Evolutionary conservation across 2,888 invertebrate species (phyloP).

Genomic region (Ptychoptera contaminata): DNA sequence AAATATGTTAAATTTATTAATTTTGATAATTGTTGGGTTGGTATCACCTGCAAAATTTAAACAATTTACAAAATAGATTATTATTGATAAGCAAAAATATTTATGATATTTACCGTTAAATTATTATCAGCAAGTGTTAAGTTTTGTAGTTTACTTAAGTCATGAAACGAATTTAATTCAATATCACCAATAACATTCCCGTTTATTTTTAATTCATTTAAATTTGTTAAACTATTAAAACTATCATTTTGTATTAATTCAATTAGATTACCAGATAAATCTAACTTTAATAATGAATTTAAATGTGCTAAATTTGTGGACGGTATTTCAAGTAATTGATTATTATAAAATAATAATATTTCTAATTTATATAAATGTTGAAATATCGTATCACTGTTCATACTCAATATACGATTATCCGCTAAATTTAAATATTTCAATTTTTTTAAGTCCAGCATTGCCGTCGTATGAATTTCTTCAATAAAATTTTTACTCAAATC

Average conservation of each 20-base stretch:
- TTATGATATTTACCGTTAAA: slow-evolving; percentile 39
- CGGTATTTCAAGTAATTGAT: slow-evolving; percentile 64
- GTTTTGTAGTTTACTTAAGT: slow-evolving; percentile 52
- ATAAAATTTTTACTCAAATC: slow-evolving; percentile 68
- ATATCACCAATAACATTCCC: slow-evolving; percentile 62
- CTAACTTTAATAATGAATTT: slow-evolving; percentile 51
- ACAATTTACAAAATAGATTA: background rate
- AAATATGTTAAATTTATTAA: slow-evolving; percentile 60
- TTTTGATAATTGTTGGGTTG: slow-evolving; percentile 59
- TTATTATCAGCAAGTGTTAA: slow-evolving; percentile 71
- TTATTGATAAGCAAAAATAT: background rate
- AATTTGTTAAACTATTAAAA: slow-evolving; percentile 53
- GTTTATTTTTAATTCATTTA: slow-evolving; percentile 53
- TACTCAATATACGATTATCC: slow-evolving; percentile 56
- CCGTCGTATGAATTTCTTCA: slow-evolving; percentile 50
- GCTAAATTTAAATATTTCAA: slow-evolving; percentile 60
- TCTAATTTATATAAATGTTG: slow-evolving; percentile 52
- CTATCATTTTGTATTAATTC: slow-evolving; percentile 54
- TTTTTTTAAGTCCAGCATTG: slow-evolving; percentile 62
- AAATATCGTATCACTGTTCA: slow-evolving; percentile 49
- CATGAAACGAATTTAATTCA: slow-evolving; percentile 56
- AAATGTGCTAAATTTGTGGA: slow-evolving; percentile 45
- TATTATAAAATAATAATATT: slow-evolving; percentile 58
- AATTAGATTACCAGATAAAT: slow-evolving; percentile 65
- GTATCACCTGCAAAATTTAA: slow-evolving; percentile 34